Conservation (phyloP, 2,888 invertebrate genomes). For the Cetonia aurata region DNA sequence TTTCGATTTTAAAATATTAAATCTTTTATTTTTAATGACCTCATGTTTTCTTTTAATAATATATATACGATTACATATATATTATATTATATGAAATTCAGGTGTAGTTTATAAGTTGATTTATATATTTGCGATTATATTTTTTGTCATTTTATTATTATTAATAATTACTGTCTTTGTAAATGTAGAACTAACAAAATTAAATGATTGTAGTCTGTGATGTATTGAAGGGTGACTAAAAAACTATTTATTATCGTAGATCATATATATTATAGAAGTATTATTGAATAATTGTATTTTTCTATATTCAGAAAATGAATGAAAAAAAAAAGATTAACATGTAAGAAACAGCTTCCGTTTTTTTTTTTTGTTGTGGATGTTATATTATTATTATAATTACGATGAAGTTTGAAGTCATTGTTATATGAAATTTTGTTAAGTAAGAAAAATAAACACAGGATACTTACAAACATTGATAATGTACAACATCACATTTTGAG, state of each 20-base stretch:
- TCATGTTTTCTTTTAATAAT: conserved; percentile 46
- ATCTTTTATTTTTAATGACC: conserved; percentile 47
- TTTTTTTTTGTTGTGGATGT: conserved; percentile 54
- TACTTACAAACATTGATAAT: conserved; percentile 51
- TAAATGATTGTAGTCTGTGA: conserved; percentile 66
- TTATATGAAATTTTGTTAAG: conserved; percentile 44
- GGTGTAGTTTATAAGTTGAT: conserved; percentile 45
- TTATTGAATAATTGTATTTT: conserved; percentile 64
- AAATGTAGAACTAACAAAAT: conserved; percentile 55
- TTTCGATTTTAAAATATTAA: conserved; percentile 46
- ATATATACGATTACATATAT: conserved; percentile 38
- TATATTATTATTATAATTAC: conserved; percentile 44
- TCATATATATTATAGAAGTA: conserved; percentile 57
- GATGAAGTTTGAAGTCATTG: conserved; percentile 45
- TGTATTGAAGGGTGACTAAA: conserved; percentile 66
- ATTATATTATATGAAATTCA: conserved; percentile 44
- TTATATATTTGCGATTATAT: conserved; percentile 36
- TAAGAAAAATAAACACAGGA: conserved; percentile 55
- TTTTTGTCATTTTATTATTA: conserved; percentile 47
- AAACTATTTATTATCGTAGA: conserved; percentile 65
- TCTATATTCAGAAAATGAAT: conserved; percentile 55
- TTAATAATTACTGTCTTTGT: conserved; percentile 36
- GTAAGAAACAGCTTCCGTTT: conserved; percentile 60
- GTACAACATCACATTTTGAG: conserved; percentile 63
- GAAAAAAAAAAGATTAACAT: conserved; percentile 40